Conservation (phyloP, 2,797 vertebrate genomes). For the Cottoperca gobio region DNA sequence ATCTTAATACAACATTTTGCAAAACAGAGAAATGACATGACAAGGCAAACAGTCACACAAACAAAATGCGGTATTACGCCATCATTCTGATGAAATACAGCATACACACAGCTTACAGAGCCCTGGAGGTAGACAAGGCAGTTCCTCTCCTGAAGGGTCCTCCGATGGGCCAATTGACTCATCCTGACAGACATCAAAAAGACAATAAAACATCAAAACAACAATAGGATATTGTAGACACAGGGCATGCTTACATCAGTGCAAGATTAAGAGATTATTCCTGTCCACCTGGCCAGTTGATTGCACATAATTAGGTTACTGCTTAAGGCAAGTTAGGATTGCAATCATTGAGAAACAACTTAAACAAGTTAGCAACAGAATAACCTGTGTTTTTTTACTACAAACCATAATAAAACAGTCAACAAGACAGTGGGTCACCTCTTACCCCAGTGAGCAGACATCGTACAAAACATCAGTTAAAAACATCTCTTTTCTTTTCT, state of each 20-base stretch:
- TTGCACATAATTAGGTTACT: not conserved
- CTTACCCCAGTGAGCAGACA: not conserved
- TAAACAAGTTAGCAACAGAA: not conserved
- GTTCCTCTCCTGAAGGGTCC: slow-evolving; percentile 77
- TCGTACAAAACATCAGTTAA: slow-evolving; percentile 16
- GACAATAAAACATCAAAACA: slow-evolving; percentile 32
- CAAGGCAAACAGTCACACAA: not conserved
- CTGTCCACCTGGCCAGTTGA: not conserved
- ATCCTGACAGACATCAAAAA: slow-evolving; percentile 71
- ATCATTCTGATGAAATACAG: slow-evolving; percentile 8
- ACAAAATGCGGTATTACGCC: not conserved
- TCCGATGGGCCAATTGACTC: slow-evolving; percentile 76
- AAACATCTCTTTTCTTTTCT: not conserved
- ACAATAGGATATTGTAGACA: slow-evolving; percentile 12
- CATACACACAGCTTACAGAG: slow-evolving; percentile 75
- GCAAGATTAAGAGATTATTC: slow-evolving; percentile 17
- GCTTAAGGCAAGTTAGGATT: not conserved
- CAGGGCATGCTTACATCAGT: not conserved
- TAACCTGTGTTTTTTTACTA: not conserved
- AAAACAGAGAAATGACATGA: not conserved
- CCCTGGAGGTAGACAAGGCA: slow-evolving; percentile 76
- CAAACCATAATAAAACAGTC: no score
- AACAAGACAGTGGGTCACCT: not conserved
- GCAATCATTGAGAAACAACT: not conserved
- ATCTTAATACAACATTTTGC: not conserved